Evolutionary conservation across 1,140 invertebrate genomes (phyloP), one percentile per base, ranked within the genome.

Genomic region (Cylas formicarius): DNA sequence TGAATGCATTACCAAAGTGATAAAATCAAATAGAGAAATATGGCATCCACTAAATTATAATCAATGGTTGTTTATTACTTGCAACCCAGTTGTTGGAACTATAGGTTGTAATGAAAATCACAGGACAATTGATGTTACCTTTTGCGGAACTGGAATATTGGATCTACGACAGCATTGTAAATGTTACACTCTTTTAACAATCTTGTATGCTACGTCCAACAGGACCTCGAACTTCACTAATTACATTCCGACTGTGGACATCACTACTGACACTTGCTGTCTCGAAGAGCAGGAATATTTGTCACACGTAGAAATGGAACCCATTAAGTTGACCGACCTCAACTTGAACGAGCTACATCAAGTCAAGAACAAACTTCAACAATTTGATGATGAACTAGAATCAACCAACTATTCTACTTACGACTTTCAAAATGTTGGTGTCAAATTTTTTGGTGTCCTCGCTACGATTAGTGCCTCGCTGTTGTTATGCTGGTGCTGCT

Each of bases 181-280:
- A 33, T 40, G 37, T 23, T 50, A 35, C 17, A 50, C 42, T 2
- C 24, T 45, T 10, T 44, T 31, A 9, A 40, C 48, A n/a, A n/a
- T 50, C 16, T n/a, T 36, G 8, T 10, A 21, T 10, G 33, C 33
- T 21, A 36, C 8, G 10, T 10, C 33, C 8, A 45, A 50, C 18
- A n/a, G 11, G 19, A 36, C 35, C 1, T n/a, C 17, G 8, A 44
- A 36, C 18, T 49, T 13, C 21, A 44, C 42, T 8, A 27, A 50
- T 18, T 39, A 22, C 20, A 41, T 45, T 9, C 36, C 48, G 2
- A 7, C 14, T 4, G 17, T 50, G 4, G 31, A 50, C 19, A 44
- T 48, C 17, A 36, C 19, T 8, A n/a, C 5, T 23, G 48, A 50
- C 26, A 20, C 40, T 11, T 50, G 36, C 9, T 44, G 29, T 16